Evolutionary conservation across 2,113 vertebrate species (phyloP), one percentile per base, ranked within the genome.

Genomic region (Corvus moneduloides): DNA sequence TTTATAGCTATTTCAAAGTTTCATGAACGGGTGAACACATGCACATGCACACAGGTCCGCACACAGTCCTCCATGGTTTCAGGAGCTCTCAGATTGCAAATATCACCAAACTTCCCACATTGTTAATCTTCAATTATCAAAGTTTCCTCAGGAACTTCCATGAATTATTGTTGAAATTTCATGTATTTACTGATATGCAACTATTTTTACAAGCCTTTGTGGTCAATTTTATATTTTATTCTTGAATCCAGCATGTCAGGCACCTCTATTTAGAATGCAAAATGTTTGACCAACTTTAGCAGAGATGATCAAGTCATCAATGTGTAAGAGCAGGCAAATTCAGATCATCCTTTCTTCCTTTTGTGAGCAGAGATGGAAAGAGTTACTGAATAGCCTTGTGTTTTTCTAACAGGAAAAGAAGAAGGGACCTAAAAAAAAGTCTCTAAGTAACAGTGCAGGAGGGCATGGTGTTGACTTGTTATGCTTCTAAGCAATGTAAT

Each of bases 401-500:
- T 81, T 89, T 94, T 91, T 96, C 66, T 64, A 83, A 75, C 55
- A 94, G 56, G 58, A 95, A 82, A 87, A 46, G 62, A 96, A 90
- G 58, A 90, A 78, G 20, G 13, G 41, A 88, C 28, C 56, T 92
- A 87, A 96, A 97, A 92, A 95, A 94, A 77, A 73, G 32, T 62
- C 52, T 83, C 71, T 27, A 82, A 74, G 61, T 72, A 67, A 87
- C 87, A 96, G 56, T 49, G 72, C 62, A 80, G 84, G 51, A 95
- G 55, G 79, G 74, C 64, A 87, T 84, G 46, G 67, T 92, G 89
- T 84, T 96, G 91, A 88, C 88, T 92, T 88, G 68, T 90, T 93
- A 66, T 48, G 23, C 73, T 93, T 93, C 87, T 75, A 78, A 89
- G 85, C 55, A 95, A 92, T 87, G 74, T 96, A 97, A 97, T 96